Conservation (phyloP, 2,888 invertebrate genomes). For the Nephrotoma appendiculata region DNA sequence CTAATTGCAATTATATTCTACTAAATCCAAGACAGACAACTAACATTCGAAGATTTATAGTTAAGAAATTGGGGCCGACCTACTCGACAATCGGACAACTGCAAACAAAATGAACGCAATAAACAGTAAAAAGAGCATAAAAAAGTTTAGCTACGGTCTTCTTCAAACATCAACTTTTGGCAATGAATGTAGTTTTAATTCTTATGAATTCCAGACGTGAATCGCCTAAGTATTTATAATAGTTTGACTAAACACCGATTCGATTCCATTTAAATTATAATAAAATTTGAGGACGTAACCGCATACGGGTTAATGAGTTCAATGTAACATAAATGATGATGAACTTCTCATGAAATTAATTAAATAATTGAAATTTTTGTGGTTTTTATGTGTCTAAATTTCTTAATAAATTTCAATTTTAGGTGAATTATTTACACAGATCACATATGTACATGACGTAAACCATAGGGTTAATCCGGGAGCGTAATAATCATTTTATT, state of each 20-base stretch:
- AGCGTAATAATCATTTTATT: not conserved
- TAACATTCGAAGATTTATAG: too few relatives aligned
- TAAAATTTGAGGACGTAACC: not conserved
- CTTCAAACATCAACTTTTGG: too few relatives aligned
- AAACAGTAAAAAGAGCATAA: too few relatives aligned
- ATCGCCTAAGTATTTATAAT: too few relatives aligned
- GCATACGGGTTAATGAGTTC: not conserved
- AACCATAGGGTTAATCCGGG: not conserved
- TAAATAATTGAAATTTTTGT: not conserved
- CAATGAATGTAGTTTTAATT: too few relatives aligned
- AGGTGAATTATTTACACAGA: not conserved
- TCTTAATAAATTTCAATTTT: not conserved
- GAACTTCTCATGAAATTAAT: not conserved
- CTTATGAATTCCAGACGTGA: too few relatives aligned
- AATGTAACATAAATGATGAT: not conserved
- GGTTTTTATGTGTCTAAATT: not conserved
- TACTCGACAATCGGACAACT: too few relatives aligned
- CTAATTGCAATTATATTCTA: too few relatives aligned
- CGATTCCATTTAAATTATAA: not conserved
- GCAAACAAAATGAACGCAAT: too few relatives aligned
- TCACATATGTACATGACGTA: not conserved
- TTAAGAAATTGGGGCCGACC: too few relatives aligned
- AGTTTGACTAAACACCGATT: not conserved
- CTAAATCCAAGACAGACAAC: too few relatives aligned
- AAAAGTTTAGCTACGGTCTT: too few relatives aligned